These are phyloP conservation scores for Synergus umbraculus DNA, from an alignment of 2,888 invertebrate species.

Conservation along the genomic window DNA sequence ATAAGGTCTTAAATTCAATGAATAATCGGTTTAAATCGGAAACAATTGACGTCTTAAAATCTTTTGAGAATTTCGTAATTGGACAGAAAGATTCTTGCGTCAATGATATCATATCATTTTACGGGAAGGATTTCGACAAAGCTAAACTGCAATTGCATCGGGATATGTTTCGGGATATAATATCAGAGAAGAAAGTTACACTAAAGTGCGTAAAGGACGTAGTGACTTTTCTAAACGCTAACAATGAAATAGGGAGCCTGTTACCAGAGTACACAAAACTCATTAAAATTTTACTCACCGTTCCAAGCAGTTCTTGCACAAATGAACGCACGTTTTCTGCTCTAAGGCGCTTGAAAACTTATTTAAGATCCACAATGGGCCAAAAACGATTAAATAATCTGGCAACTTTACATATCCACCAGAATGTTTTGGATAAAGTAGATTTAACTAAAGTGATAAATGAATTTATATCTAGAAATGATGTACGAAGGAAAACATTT, in stretches of 20 bases:
- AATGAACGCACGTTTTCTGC: background rate
- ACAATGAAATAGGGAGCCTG: too few relatives aligned
- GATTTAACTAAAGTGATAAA: background rate
- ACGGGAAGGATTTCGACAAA: too few relatives aligned
- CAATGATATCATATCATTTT: too few relatives aligned
- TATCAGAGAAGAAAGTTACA: too few relatives aligned
- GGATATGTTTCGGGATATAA: too few relatives aligned
- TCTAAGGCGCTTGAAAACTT: background rate
- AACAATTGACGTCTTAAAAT: conserved; percentile 40
- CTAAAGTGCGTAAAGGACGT: too few relatives aligned
- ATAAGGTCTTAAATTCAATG: too few relatives aligned
- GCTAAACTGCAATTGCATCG: background rate
- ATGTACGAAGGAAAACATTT: conserved; percentile 6
- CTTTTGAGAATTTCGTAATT: conserved; percentile 43
- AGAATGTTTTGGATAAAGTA: background rate
- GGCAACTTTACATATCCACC: background rate
- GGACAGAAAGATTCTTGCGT: too few relatives aligned
- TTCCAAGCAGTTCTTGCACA: too few relatives aligned
- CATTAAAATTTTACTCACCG: too few relatives aligned
- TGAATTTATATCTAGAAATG: conserved; percentile 3
- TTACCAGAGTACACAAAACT: too few relatives aligned
- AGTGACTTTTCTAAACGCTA: too few relatives aligned
- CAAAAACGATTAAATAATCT: conserved; percentile 14
- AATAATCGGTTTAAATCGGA: background rate
- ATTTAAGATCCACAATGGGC: background rate